phyloP scores from a whole-genome alignment of 2,797 vertebrate genomes.

The Leptodactylus fallax region DNA sequence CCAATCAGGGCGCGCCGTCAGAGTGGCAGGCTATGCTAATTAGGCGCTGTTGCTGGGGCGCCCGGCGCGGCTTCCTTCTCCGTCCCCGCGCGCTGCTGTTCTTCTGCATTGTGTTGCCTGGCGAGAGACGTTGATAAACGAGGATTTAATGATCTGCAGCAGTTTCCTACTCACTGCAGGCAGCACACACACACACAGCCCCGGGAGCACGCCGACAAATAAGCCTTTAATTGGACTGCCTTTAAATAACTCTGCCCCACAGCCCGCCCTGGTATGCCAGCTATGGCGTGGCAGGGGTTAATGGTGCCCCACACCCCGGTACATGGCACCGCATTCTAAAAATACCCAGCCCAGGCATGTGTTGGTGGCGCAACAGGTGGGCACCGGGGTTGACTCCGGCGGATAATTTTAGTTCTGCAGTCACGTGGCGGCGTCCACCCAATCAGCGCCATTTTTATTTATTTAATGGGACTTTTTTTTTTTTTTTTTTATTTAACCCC shows the following conservation, averaged over 20 bases:
- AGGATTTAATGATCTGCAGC: slow-evolving; percentile 91
- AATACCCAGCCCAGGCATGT: slow-evolving; percentile 43
- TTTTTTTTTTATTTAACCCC: background rate
- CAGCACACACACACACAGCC: slow-evolving; percentile 74
- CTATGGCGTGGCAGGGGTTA: background rate
- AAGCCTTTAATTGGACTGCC: slow-evolving; percentile 71
- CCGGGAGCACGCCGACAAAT: slow-evolving; percentile 72
- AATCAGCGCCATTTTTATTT: slow-evolving; percentile 23
- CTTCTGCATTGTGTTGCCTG: slow-evolving; percentile 96
- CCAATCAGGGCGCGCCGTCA: slow-evolving; percentile 90
- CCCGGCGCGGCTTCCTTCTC: slow-evolving; percentile 84
- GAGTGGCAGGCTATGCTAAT: slow-evolving; percentile 99
- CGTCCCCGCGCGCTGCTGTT: slow-evolving; percentile 77
- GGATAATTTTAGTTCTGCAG: slow-evolving; percentile 56
- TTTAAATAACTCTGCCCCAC: slow-evolving; percentile 68
- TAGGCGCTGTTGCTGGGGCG: slow-evolving; percentile 98
- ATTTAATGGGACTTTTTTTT: too few relatives aligned
- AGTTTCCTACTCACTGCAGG: slow-evolving; percentile 82
- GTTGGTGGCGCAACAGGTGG: slow-evolving; percentile 55
- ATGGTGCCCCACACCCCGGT: background rate
- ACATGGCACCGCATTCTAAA: slow-evolving; percentile 36
- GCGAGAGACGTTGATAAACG: slow-evolving; percentile 95
- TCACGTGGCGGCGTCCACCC: slow-evolving; percentile 35
- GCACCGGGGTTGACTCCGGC: slow-evolving; percentile 23
- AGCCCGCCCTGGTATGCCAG: slow-evolving; percentile 10